phyloP scores from a whole-genome alignment of 2,797 vertebrate species.

The Bovichtus diacanthus region DNA sequence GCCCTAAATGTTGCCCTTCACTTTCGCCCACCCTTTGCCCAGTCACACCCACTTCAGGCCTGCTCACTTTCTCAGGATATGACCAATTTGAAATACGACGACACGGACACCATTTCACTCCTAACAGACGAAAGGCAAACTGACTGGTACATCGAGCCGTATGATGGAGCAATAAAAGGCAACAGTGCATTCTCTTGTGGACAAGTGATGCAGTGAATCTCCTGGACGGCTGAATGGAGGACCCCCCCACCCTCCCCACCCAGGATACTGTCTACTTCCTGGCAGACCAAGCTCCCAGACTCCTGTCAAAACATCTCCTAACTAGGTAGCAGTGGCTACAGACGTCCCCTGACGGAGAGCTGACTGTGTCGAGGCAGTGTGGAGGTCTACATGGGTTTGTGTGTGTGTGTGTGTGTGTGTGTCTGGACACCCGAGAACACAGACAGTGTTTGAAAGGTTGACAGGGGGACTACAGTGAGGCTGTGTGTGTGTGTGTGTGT shows the following conservation, averaged over 20 bases:
- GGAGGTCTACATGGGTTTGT: not conserved
- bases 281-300: slow-evolving; percentile 57
- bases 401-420: slow-evolving; percentile 4
- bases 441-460: slow-evolving; percentile 30
- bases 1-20: not conserved
- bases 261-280: slow-evolving; percentile 51
- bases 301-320: slow-evolving; percentile 70
- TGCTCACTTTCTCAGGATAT: not conserved
- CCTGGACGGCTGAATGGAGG: not conserved
- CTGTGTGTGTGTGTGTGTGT: not conserved
- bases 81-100: not conserved
- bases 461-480: slow-evolving; percentile 24
- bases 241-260: not conserved
- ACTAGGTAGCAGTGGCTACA: slow-evolving; percentile 42
- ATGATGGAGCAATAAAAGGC: not conserved
- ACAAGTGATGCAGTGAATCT: slow-evolving; percentile 56
- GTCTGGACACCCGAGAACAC: slow-evolving; percentile 9
- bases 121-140: not conserved
- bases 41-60: not conserved
- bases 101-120: not conserved
- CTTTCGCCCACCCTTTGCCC: not conserved
- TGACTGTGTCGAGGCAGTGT: slow-evolving; percentile 19
- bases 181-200: slow-evolving; percentile 9
- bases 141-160: not conserved
- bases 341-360: slow-evolving; percentile 36